Evolutionary conservation across 2,113 vertebrate genomes (phyloP).

Genomic region (Caretta caretta): DNA sequence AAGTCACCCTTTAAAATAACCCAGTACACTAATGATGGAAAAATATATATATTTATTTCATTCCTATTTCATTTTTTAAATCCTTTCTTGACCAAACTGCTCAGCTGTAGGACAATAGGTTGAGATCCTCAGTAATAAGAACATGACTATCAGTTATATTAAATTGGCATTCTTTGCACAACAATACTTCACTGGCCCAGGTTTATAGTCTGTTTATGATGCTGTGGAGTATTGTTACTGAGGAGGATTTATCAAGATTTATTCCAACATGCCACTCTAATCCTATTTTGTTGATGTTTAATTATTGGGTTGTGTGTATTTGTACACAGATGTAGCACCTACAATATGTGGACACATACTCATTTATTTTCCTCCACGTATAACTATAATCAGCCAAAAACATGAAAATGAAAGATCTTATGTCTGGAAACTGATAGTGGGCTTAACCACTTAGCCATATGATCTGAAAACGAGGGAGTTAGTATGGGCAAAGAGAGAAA

Average conservation of each 20-base stretch:
- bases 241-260: conserved; percentile 81
- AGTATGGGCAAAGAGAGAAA: conserved; percentile 22
- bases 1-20: conserved; percentile 6
- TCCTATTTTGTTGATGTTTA: conserved; percentile 79
- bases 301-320: conserved; percentile 78
- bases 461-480: background rate
- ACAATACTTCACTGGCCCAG: conserved; percentile 66
- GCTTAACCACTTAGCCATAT: conserved; percentile 45
- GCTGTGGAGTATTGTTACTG: conserved; percentile 66
- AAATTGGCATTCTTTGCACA: conserved; percentile 67
- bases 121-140: conserved; percentile 61
- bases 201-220: conserved; percentile 74
- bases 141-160: conserved; percentile 71
- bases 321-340: conserved; percentile 42
- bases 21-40: conserved; percentile 26
- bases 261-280: conserved; percentile 72
- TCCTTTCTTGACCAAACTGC: conserved; percentile 64
- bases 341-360: conserved; percentile 41
- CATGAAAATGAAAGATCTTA: conserved; percentile 15
- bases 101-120: conserved; percentile 51
- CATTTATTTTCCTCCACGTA: conserved; percentile 50
- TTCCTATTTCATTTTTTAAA: conserved; percentile 74
- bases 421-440: conserved; percentile 48
- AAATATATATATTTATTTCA: conserved; percentile 64
- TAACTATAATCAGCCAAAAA: conserved; percentile 46